phyloP scores from a whole-genome alignment of 2,797 vertebrate genomes.

The Lagorchestes hirsutus region DNA sequence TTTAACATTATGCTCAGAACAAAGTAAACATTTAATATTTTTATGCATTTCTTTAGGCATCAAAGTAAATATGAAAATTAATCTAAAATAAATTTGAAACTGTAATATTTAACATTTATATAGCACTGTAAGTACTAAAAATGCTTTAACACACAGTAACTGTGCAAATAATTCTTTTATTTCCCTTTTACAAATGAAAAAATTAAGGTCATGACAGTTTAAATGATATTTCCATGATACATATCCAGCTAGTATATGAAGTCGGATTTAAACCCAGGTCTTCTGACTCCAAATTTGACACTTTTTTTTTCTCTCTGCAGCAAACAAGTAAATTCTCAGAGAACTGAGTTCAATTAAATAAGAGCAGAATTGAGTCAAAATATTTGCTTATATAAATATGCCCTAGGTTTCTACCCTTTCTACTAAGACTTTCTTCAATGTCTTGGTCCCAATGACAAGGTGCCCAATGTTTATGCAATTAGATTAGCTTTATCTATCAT shows the following conservation, averaged over 20 bases:
- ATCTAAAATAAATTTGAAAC: slow-evolving; percentile 11
- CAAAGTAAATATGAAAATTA: background rate
- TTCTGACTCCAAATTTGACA: background rate
- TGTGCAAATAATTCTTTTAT: background rate
- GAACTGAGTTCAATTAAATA: background rate
- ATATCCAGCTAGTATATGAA: background rate
- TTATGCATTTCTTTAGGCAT: background rate
- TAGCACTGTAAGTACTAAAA: background rate
- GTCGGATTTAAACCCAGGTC: background rate
- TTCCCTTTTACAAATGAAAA: background rate
- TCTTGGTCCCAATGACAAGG: background rate
- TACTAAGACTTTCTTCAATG: background rate
- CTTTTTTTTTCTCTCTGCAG: background rate
- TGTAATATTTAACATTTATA: background rate
- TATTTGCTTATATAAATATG: background rate
- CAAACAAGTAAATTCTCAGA: slow-evolving; percentile 5
- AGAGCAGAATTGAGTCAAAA: background rate
- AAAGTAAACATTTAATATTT: background rate
- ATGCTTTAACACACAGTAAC: background rate
- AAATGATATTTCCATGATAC: background rate
- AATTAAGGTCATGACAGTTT: background rate
- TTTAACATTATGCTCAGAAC: background rate
- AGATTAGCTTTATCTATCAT: background rate
- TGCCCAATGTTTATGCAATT: slow-evolving; percentile 29
- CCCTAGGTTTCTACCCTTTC: background rate